phyloP scores from a whole-genome alignment of 2,797 vertebrate species.

The Aphelocoma californica region DNA sequence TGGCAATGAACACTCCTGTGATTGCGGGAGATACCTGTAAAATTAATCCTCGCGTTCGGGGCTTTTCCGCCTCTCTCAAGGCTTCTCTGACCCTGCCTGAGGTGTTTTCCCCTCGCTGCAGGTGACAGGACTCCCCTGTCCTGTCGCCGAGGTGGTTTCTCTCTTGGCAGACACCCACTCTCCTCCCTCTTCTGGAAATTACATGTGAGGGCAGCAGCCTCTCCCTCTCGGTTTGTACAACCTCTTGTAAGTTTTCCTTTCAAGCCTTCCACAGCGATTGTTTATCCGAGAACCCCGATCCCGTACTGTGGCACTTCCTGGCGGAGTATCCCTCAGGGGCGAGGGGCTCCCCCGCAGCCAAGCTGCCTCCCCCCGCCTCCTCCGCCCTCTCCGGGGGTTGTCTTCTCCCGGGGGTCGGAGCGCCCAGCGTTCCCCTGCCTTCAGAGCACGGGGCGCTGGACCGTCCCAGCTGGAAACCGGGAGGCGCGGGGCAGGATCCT shows the following conservation, averaged over 20 bases:
- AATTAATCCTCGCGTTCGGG: background rate
- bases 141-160: background rate
- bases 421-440: background rate
- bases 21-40: background rate
- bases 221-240: background rate
- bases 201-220: background rate
- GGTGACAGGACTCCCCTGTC: background rate
- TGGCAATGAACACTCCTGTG: background rate
- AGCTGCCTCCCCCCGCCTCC: background rate
- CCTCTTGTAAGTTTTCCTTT: background rate
- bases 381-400: too few species aligned
- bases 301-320: background rate
- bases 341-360: background rate
- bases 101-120: background rate
- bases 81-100: background rate
- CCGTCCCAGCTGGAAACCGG: background rate
- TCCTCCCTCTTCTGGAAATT: background rate
- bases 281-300: too few species aligned
- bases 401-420: background rate
- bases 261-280: accelerated
- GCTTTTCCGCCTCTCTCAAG: background rate
- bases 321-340: background rate
- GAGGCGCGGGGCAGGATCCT: accelerated
- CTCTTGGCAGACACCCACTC: background rate
- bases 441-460: accelerated